These are phyloP conservation scores for Cataglyphis rosenhaueri DNA, from an alignment of 2,888 invertebrate species.

Conservation along the genomic window DNA sequence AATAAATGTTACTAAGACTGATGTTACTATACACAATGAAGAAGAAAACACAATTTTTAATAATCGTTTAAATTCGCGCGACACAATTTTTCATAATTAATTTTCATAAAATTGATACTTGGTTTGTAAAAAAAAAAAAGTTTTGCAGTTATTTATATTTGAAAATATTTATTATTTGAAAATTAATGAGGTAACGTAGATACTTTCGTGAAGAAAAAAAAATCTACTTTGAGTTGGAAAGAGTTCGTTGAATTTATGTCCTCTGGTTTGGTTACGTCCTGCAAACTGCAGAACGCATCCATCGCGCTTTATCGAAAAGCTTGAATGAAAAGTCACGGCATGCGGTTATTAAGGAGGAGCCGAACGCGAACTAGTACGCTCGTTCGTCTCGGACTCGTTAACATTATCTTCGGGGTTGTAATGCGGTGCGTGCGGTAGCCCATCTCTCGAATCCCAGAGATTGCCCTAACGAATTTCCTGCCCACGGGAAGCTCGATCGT, in stretches of 20 bases:
- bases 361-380: slow-evolving; percentile 68
- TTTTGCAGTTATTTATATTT: neutral
- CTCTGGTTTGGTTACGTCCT: neutral
- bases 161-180: neutral
- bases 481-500: slow-evolving; percentile 79
- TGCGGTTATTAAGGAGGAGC: slow-evolving; percentile 79
- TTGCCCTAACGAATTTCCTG: slow-evolving; percentile 83
- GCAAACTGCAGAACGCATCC: slow-evolving; percentile 57
- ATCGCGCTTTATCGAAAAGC: slow-evolving; percentile 67
- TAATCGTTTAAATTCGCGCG: neutral
- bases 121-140: neutral
- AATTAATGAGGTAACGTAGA: neutral
- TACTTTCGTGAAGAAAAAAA: neutral
- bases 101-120: neutral
- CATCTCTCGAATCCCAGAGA: slow-evolving; percentile 80
- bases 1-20: neutral
- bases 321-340: slow-evolving; percentile 78
- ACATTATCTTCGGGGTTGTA: slow-evolving; percentile 77
- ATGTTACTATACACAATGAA: neutral
- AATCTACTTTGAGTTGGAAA: neutral
- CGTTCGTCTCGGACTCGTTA: slow-evolving; percentile 78
- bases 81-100: neutral
- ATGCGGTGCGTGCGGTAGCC: slow-evolving; percentile 80
- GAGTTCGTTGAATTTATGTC: neutral
- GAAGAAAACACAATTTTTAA: neutral